A percentile compares a stretch with the other conserved stretches of the same genome.
phyloP scores from a whole-genome alignment of 2,113 vertebrate genomes.

The Empidonax alnorum region DNA sequence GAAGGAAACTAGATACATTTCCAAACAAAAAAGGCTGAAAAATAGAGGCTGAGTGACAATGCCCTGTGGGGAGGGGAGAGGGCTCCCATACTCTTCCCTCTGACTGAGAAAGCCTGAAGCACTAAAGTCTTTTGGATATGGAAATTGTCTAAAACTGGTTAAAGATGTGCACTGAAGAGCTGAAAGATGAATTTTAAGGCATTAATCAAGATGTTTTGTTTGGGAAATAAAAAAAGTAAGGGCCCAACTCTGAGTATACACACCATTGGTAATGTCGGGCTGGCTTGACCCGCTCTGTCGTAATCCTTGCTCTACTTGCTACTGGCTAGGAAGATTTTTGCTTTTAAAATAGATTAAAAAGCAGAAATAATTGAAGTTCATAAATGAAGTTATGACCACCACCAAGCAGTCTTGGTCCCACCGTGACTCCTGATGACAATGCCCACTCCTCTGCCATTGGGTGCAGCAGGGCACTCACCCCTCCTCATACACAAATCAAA shows the following conservation, averaged over 20 bases:
- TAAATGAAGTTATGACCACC: background rate
- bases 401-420: fast-evolving
- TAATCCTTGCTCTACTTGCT: background rate
- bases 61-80: background rate
- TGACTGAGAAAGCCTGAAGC: background rate
- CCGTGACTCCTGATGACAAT: fast-evolving
- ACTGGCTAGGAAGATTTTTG: background rate
- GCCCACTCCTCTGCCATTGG: background rate
- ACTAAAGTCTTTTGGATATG: background rate
- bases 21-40: slow-evolving; percentile 14
- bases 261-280: fast-evolving
- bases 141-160: background rate
- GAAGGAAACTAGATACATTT: slow-evolving; percentile 38
- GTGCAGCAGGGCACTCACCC: too few relatives aligned
- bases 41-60: background rate
- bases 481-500: background rate
- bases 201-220: background rate
- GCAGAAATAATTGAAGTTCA: fast-evolving
- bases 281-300: background rate
- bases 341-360: background rate
- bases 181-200: background rate
- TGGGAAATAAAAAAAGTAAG: background rate
- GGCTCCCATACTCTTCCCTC: background rate
- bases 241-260: background rate
- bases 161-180: background rate